A percentile compares a stretch with the other conserved stretches of the same genome.
Evolutionary conservation across 2,888 invertebrate species (phyloP).

Genomic region (Tryphoninae sp.): DNA sequence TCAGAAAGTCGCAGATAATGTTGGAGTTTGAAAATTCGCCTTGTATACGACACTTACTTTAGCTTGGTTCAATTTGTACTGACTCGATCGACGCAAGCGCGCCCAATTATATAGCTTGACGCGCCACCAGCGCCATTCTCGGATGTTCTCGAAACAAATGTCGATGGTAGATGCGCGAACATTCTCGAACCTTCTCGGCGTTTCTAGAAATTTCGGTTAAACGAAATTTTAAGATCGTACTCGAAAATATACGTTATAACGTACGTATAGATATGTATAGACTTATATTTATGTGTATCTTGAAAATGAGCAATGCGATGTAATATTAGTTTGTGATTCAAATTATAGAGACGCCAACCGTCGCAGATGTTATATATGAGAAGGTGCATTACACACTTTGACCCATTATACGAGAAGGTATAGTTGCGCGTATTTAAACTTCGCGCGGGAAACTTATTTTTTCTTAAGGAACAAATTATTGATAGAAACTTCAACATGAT

Average conservation of each 20-base stretch:
- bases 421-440: too few species aligned
- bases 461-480: too few species aligned
- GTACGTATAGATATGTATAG: background rate
- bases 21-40: conserved; percentile 15
- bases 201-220: conserved; percentile 21
- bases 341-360: too few species aligned
- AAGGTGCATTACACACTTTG: too few species aligned
- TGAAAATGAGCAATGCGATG: too few species aligned
- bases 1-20: background rate
- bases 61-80: conserved; percentile 50
- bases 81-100: conserved; percentile 19
- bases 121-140: conserved; percentile 16
- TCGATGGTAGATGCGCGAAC: background rate
- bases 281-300: background rate
- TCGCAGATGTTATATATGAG: too few species aligned
- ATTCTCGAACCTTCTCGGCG: conserved; percentile 13
- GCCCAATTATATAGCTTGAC: conserved; percentile 19
- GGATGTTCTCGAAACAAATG: background rate
- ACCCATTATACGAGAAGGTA: too few species aligned
- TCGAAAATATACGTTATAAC: background rate
- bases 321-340: too few species aligned
- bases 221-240: background rate
- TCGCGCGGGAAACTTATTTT: too few species aligned
- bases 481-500: too few species aligned
- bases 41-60: conserved; percentile 9